phyloP scores from a whole-genome alignment of 2,113 vertebrate species.

The Puma concolor region DNA sequence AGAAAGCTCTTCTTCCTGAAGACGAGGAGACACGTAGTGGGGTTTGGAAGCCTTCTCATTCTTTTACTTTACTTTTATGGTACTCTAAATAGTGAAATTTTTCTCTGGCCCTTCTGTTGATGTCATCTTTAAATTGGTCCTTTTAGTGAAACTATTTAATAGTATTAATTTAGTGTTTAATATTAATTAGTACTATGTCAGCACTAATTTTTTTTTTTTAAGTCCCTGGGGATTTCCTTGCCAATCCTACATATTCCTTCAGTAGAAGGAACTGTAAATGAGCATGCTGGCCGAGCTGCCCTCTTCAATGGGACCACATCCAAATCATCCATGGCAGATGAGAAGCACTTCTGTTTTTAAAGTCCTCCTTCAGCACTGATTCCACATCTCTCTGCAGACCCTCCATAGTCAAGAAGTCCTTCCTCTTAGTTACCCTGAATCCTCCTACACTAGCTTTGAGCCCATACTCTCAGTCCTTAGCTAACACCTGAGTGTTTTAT shows the following conservation, averaged over 20 bases:
- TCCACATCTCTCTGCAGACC: background rate
- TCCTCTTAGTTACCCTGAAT: conserved; percentile 24
- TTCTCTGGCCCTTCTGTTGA: background rate
- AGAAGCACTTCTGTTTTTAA: conserved; percentile 49
- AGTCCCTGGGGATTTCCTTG: conserved; percentile 37
- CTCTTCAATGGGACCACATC: background rate
- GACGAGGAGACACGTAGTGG: background rate
- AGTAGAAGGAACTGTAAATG: background rate
- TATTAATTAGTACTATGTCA: conserved; percentile 36
- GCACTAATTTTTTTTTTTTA: background rate
- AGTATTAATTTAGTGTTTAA: conserved; percentile 21
- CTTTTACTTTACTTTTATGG: background rate
- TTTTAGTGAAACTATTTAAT: background rate
- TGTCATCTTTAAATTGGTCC: conserved; percentile 23
- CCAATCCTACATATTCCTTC: background rate
- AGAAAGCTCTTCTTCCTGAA: background rate
- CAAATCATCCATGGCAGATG: background rate
- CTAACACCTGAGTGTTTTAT: background rate
- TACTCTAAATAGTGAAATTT: conserved; percentile 24
- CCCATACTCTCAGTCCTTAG: background rate
- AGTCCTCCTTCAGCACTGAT: conserved; percentile 5
- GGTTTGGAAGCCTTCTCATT: conserved; percentile 18
- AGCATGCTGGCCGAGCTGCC: background rate
- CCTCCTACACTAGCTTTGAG: background rate
- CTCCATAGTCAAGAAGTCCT: conserved; percentile 7